A percentile compares a stretch with the other conserved stretches of the same genome.
These are phyloP conservation scores for Acanthiza pusilla DNA, from an alignment of 2,797 vertebrate genomes.

Conservation along the genomic window DNA sequence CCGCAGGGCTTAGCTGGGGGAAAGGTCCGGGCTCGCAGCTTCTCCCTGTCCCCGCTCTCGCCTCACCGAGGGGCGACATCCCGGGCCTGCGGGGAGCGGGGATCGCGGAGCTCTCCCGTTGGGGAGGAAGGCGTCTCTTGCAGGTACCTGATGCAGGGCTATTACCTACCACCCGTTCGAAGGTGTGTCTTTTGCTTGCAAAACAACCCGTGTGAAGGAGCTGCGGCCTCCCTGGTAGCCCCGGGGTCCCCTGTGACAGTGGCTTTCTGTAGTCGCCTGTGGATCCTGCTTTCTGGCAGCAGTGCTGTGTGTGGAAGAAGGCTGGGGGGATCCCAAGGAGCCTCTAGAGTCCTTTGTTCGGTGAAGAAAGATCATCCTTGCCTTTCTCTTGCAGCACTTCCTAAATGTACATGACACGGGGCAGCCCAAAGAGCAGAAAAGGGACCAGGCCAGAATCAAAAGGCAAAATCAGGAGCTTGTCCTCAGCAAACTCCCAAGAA, in stretches of 20 bases:
- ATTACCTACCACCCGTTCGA: accelerated
- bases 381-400: background rate
- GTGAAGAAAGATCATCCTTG: background rate
- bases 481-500: background rate
- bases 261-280: background rate
- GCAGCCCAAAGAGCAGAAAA: background rate
- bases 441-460: background rate
- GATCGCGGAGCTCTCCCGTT: accelerated
- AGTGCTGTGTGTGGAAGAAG: background rate
- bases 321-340: background rate
- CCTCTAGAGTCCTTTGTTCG: accelerated
- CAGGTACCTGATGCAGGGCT: background rate
- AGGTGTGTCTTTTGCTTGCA: accelerated
- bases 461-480: background rate
- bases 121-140: background rate
- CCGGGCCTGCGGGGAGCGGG: accelerated
- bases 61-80: accelerated
- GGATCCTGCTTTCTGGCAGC: background rate
- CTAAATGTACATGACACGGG: background rate
- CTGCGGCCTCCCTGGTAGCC: background rate
- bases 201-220: background rate
- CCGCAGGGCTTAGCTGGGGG: background rate
- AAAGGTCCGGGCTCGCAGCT: background rate
- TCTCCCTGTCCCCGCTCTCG: too few relatives aligned
- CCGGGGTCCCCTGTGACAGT: background rate